Conservation (phyloP, 1,140 invertebrate genomes). For the Venustaconcha ellipsiformis region DNA sequence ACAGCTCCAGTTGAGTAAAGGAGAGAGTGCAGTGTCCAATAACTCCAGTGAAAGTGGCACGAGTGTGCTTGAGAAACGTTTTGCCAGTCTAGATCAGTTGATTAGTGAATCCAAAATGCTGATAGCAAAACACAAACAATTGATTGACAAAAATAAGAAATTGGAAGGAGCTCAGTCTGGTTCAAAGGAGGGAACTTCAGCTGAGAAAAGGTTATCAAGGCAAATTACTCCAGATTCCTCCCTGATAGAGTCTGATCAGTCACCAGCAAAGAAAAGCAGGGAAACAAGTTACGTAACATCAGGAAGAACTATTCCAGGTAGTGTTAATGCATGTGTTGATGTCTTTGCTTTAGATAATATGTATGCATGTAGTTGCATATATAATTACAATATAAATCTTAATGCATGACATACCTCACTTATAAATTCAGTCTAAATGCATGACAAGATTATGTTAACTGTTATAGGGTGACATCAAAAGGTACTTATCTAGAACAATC, state of each 20-base stretch:
- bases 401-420: too few relatives aligned
- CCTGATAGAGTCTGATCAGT: background rate
- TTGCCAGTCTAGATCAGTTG: conserved; percentile 45
- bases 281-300: too few relatives aligned
- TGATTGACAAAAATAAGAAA: conserved; percentile 42
- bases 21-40: conserved; percentile 3
- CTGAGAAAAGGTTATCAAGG: background rate
- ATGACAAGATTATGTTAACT: too few relatives aligned
- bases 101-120: conserved; percentile 45
- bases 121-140: conserved; percentile 42
- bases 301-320: too few relatives aligned
- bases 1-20: background rate
- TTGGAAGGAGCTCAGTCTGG: conserved; percentile 9
- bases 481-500: too few relatives aligned
- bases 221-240: background rate
- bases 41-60: conserved; percentile 7
- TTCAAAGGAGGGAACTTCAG: background rate
- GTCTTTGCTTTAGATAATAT: too few relatives aligned
- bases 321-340: too few relatives aligned
- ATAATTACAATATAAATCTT: too few relatives aligned
- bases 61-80: conserved; percentile 23
- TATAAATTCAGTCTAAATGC: too few relatives aligned
- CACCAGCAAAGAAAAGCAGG: background rate
- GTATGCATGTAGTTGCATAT: too few relatives aligned
- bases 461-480: too few relatives aligned